Percentiles rank a stretch among this genome's conserved stretches.
Evolutionary conservation across 2,113 vertebrate genomes (phyloP).

Genomic region (Osmerus eperlanus): DNA sequence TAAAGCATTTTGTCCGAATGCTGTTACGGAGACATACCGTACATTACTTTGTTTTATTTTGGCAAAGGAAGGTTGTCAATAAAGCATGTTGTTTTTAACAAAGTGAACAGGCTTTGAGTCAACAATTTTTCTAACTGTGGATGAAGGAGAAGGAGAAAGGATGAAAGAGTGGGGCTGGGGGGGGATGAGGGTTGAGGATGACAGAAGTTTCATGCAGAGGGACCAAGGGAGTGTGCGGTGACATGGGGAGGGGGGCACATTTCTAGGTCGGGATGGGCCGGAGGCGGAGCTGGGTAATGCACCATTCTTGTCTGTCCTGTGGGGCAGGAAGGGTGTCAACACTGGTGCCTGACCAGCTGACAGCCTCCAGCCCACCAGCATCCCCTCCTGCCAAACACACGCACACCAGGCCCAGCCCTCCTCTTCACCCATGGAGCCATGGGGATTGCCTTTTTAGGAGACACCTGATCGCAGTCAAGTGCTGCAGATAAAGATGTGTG

Average conservation of each 20-base stretch:
- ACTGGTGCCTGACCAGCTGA: constrained; percentile 62
- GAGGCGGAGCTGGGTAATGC: constrained; percentile 28
- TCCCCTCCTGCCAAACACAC: constrained; percentile 20
- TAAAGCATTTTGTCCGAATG: constrained; percentile 22
- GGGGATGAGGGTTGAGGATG: not conserved
- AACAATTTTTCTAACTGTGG: not conserved
- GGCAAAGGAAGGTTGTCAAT: constrained; percentile 50
- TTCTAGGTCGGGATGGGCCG: not conserved
- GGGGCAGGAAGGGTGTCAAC: constrained; percentile 43
- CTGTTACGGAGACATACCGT: constrained; percentile 27
- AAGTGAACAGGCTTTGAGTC: constrained; percentile 6
- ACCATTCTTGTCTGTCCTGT: constrained; percentile 45
- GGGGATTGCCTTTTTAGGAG: constrained; percentile 81
- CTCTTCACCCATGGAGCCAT: constrained; percentile 50
- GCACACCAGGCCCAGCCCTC: constrained; percentile 15
- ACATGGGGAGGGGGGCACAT: not conserved
- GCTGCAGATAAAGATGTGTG: constrained; percentile 51
- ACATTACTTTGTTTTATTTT: constrained; percentile 30
- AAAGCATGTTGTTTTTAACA: constrained; percentile 67
- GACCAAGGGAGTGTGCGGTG: not conserved
- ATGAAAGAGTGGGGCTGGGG: not conserved
- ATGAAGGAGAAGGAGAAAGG: too few relatives aligned
- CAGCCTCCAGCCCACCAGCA: constrained; percentile 54
- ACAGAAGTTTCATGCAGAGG: not conserved
- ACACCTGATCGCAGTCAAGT: constrained; percentile 58